Percentiles rank a stretch among this genome's conserved stretches.
Evolutionary conservation across 2,113 vertebrate species (phyloP).

Genomic region (Chaetodon trifascialis): DNA sequence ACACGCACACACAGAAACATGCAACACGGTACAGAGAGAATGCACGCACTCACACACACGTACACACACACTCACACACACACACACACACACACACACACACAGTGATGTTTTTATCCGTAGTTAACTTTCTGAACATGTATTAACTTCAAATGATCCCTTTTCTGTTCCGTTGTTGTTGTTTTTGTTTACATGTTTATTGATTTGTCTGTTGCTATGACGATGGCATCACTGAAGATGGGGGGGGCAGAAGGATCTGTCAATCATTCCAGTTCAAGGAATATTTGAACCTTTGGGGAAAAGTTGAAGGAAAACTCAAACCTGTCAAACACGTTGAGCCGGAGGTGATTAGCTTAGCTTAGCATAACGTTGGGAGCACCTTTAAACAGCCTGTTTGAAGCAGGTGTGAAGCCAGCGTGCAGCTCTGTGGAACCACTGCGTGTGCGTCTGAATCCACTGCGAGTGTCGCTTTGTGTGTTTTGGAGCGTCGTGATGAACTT

Average conservation of each 20-base stretch:
- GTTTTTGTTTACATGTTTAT: slow-evolving; percentile 78
- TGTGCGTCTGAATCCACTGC: neutral
- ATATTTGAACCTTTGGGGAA: slow-evolving; percentile 6
- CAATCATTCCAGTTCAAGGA: slow-evolving; percentile 64
- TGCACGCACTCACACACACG: slow-evolving; percentile 27
- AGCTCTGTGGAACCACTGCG: neutral
- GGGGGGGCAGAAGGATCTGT: slow-evolving; percentile 10
- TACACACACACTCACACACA: slow-evolving; percentile 29
- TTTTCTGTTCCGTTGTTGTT: slow-evolving; percentile 78
- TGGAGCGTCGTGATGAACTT: too few species aligned
- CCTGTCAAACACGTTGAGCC: too few species aligned
- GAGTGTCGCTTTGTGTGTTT: neutral
- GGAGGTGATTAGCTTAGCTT: neutral
- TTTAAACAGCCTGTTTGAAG: neutral
- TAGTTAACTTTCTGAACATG: slow-evolving; percentile 59
- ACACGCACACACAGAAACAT: slow-evolving; percentile 18
- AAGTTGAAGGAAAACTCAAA: neutral
- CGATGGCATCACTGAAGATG: slow-evolving; percentile 43
- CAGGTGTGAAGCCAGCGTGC: too few species aligned
- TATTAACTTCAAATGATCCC: slow-evolving; percentile 81
- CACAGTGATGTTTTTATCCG: slow-evolving; percentile 45
- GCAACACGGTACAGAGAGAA: slow-evolving; percentile 51
- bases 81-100: neutral
- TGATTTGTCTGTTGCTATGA: slow-evolving; percentile 78
- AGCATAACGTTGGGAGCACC: neutral